Conservation (phyloP, 2,888 invertebrate species). For the Zaprionus bogoriensis region DNA sequence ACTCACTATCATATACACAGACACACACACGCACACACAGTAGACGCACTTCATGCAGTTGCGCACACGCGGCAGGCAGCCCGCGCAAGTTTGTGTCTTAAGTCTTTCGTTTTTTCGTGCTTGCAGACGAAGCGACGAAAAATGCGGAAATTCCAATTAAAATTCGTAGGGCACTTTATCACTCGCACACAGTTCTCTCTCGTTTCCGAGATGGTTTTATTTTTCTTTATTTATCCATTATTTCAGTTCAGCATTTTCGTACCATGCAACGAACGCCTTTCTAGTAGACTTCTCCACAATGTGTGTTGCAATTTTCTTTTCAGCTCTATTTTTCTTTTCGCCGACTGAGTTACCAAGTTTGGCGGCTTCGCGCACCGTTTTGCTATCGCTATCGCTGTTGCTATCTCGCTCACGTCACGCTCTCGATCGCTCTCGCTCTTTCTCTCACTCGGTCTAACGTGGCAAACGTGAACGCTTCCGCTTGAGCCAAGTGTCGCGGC, state of each 20-base stretch:
- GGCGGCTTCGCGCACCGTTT: constrained; percentile 57
- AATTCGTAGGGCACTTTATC: background rate
- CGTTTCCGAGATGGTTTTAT: background rate
- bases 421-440: constrained; percentile 2
- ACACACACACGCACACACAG: constrained; percentile 8
- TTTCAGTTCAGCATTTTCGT: background rate
- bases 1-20: constrained; percentile 15
- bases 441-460: constrained; percentile 14
- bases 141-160: background rate
- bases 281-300: constrained; percentile 37
- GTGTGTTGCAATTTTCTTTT: constrained; percentile 69
- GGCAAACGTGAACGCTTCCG: constrained; percentile 47
- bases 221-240: background rate
- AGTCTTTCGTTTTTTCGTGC: constrained; percentile 64
- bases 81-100: constrained; percentile 68
- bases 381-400: background rate
- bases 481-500: constrained; percentile 72
- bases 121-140: background rate
- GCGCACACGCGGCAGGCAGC: constrained; percentile 53
- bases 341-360: constrained; percentile 57
- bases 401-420: background rate
- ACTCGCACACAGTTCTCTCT: too few relatives aligned
- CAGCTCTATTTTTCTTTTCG: constrained; percentile 36
- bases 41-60: constrained; percentile 48
- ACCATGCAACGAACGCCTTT: too few relatives aligned